phyloP scores from a whole-genome alignment of 2,888 invertebrate genomes.

The Pelosia muscerda region DNA sequence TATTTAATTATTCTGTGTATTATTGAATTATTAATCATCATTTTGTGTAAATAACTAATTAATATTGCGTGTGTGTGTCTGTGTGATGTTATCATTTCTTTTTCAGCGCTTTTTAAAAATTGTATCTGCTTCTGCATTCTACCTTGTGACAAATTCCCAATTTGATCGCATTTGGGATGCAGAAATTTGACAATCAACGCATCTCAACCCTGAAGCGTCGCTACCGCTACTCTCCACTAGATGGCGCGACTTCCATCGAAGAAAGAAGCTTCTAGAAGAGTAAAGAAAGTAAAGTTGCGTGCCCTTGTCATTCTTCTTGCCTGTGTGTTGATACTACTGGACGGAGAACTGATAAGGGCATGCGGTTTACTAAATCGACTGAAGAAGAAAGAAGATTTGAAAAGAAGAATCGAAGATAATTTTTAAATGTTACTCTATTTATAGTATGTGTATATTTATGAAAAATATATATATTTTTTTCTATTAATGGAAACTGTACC shows the following conservation, averaged over 20 bases:
- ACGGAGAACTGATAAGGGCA: slow-evolving; percentile 89
- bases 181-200: slow-evolving; percentile 52
- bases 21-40: too few relatives aligned
- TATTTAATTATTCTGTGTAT: too few relatives aligned
- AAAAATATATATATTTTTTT: too few relatives aligned
- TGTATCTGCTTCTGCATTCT: slow-evolving; percentile 63
- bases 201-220: slow-evolving; percentile 36
- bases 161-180: slow-evolving; percentile 59
- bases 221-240: slow-evolving; percentile 56
- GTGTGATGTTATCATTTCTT: too few relatives aligned
- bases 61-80: too few relatives aligned
- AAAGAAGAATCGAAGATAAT: not conserved
- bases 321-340: slow-evolving; percentile 94
- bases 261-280: slow-evolving; percentile 21
- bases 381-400: slow-evolving; percentile 20
- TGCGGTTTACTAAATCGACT: slow-evolving; percentile 36
- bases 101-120: too few relatives aligned
- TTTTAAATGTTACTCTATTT: too few relatives aligned
- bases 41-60: too few relatives aligned
- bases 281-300: slow-evolving; percentile 69
- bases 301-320: slow-evolving; percentile 98
- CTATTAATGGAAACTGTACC: too few relatives aligned
- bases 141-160: slow-evolving; percentile 48
- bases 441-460: too few relatives aligned
- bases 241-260: slow-evolving; percentile 50